phyloP scores from a whole-genome alignment of 2,113 vertebrate genomes.

The Xiphorhynchus elegans region DNA sequence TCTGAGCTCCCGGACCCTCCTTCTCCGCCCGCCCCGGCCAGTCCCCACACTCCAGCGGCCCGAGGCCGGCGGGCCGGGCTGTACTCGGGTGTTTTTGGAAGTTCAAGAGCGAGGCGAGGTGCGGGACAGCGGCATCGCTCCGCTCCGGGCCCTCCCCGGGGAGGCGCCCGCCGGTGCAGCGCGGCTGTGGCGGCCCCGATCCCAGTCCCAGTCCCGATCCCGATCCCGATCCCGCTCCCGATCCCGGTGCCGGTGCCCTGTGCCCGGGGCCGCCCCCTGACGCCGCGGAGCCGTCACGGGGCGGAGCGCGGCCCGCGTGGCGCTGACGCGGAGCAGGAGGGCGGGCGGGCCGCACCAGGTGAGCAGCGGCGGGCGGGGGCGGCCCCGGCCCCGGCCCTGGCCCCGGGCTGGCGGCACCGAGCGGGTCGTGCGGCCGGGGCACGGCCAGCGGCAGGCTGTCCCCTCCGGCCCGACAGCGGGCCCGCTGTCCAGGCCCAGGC shows the following conservation, averaged over 20 bases:
- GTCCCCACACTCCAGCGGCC: background rate
- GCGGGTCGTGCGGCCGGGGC: fast-evolving
- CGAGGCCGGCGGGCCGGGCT: fast-evolving
- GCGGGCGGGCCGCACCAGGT: no score
- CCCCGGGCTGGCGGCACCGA: background rate
- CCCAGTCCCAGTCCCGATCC: fast-evolving
- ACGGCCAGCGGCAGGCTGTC: no score
- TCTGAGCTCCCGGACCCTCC: background rate
- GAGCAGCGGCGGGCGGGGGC: no score
- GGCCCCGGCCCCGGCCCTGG: background rate
- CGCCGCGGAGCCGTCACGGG: no score
- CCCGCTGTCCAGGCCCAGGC: background rate
- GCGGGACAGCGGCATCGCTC: background rate
- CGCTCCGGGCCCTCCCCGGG: no score
- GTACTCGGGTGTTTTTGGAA: fast-evolving
- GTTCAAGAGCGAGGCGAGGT: background rate
- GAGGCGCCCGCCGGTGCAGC: no score
- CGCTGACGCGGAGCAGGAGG: no score
- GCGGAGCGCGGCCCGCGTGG: no score
- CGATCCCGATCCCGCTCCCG: no score
- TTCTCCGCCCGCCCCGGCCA: background rate
- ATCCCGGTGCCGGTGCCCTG: no score
- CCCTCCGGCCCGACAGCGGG: fast-evolving
- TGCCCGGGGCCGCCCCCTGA: no score
- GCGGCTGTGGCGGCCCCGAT: no score